phyloP scores from a whole-genome alignment of 2,888 invertebrate genomes.

The Amitus sp. region DNA sequence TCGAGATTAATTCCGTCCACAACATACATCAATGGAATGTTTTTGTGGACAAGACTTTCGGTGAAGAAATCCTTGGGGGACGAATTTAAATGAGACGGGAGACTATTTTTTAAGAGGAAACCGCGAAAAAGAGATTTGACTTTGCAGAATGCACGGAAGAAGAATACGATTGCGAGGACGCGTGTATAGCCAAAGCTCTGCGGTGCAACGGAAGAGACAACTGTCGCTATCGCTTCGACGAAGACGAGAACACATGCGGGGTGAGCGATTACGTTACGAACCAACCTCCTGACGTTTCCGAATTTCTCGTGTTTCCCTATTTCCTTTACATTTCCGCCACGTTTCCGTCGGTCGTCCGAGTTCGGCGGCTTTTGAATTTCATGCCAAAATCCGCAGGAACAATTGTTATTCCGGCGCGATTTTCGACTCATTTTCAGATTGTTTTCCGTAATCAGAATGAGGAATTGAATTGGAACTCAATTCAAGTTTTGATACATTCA shows the following conservation, averaged over 20 bases:
- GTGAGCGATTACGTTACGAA: slow-evolving; percentile 59
- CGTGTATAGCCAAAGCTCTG: slow-evolving; percentile 78
- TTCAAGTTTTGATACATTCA: too few relatives aligned
- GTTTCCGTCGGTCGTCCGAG: slow-evolving; percentile 20
- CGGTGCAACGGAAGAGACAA: slow-evolving; percentile 80
- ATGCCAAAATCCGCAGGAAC: too few relatives aligned
- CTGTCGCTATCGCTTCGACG: slow-evolving; percentile 87
- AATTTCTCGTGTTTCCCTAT: slow-evolving; percentile 25
- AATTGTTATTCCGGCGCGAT: too few relatives aligned
- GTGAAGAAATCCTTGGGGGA: too few relatives aligned
- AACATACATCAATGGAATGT: too few relatives aligned
- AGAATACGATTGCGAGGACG: slow-evolving; percentile 89
- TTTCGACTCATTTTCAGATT: too few relatives aligned
- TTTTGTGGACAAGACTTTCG: too few relatives aligned
- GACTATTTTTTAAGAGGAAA: background rate
- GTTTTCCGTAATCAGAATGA: too few relatives aligned
- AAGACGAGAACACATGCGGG: slow-evolving; percentile 69
- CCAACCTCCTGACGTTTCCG: slow-evolving; percentile 6
- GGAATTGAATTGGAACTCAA: too few relatives aligned
- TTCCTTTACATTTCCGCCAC: slow-evolving; percentile 23
- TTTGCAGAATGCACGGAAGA: slow-evolving; percentile 66
- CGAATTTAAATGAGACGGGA: too few relatives aligned
- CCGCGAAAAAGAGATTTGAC: slow-evolving; percentile 9
- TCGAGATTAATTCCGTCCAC: too few relatives aligned
- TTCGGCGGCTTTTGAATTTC: slow-evolving; percentile 29